Base-by-base conservation (phyloP, 2,113 vertebrate species). In the Mormoops blainvillei region DNA sequence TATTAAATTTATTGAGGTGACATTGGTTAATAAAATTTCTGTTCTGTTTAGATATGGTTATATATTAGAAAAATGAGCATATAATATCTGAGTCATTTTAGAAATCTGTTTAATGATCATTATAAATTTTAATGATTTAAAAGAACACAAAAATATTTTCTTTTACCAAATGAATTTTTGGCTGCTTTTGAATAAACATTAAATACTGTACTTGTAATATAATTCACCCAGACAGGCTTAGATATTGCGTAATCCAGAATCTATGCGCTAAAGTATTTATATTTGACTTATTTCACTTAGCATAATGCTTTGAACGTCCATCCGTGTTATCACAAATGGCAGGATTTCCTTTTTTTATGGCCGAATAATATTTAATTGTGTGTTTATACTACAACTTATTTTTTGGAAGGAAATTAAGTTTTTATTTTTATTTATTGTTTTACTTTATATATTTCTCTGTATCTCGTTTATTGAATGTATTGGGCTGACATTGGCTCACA, bases 121-220 rank as follows among this genome's bases (percentile, higher is more conserved):
- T 81, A 77, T 11, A 92, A 50, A 52, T 63, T 52, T 90, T 67
- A 92, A 58, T 90, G 33, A 92, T 81, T 89, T 96, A 61, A 92
- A 96, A 61, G 3, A 89, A 56, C 33, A 78, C 18, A 76, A 70
- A 83, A 83, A 50, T 52, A 52, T 56, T 86, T 95, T 87, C 7
- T 86, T 95, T 92, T 83, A 89, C 24, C n/a, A 92, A 80, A 36
- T 91, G 36, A 95, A 93, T 92, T 94, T 3, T 58, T 94, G 52
- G 6, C 22, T 82, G 16, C 3, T 87, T 93, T 94, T 24, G 89
- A 93, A 61, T 82, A 94, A 67, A 0, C 3, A 58, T 28, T 86
- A 91, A 86, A 83, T 80, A 45, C 16, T 61, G 4, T 50, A 70
- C 24, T 67, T 78, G 14, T 61, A 45, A 52, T 74, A 67, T 7